phyloP scores from a whole-genome alignment of 2,113 vertebrate species.

The Campylomormyrus numenius region DNA sequence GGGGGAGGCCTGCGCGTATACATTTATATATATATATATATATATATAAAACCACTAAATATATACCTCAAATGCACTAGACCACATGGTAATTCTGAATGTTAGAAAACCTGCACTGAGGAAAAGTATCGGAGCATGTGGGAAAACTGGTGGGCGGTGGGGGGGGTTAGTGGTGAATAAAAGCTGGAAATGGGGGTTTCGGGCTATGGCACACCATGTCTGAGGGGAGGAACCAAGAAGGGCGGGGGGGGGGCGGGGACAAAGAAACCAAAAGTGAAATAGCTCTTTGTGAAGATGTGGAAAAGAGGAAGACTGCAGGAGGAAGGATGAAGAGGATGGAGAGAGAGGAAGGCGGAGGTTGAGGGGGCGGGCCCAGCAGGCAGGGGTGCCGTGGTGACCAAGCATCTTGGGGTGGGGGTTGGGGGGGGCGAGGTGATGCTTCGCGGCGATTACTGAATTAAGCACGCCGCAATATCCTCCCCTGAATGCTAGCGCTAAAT shows the following conservation, averaged over 20 bases:
- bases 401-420: background rate
- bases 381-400: background rate
- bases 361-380: background rate
- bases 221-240: background rate
- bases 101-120: background rate
- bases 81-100: background rate
- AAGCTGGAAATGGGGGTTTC: background rate
- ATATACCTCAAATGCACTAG: background rate
- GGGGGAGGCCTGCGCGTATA: background rate
- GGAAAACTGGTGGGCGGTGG: background rate
- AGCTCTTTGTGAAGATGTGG: background rate
- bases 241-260: background rate
- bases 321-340: background rate
- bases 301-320: background rate
- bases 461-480: constrained; percentile 29
- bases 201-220: background rate
- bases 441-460: background rate
- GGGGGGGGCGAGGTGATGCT: background rate
- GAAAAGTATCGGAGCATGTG: background rate
- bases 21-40: background rate
- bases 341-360: background rate
- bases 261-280: background rate
- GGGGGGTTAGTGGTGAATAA: background rate
- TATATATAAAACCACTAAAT: background rate
- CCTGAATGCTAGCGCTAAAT: background rate